A percentile compares a stretch with the other conserved stretches of the same genome.
Conservation (phyloP, 1,140 invertebrate genomes). For the Tenebrio molitor region DNA sequence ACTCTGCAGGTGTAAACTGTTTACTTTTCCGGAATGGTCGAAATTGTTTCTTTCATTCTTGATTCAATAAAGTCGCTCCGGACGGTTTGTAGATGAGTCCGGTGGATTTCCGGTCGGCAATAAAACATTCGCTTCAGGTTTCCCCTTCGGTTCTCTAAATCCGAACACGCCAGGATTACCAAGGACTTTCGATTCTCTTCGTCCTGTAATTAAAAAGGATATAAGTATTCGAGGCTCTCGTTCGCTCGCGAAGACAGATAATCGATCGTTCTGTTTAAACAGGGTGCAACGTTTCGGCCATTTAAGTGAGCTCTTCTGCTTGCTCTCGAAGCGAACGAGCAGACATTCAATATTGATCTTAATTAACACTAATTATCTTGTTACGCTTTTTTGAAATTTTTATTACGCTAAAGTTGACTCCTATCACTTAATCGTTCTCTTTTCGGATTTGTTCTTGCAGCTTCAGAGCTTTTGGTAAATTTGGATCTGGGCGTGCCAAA, state of each 20-base stretch:
- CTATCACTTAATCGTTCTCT: too few species aligned
- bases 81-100: neutral
- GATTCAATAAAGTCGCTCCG: neutral
- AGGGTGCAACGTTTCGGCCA: neutral
- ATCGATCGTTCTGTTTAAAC: neutral
- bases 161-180: slow-evolving; percentile 18
- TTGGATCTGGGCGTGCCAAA: too few species aligned
- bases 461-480: too few species aligned
- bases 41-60: slow-evolving; percentile 10
- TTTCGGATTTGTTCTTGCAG: too few species aligned
- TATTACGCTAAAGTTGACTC: neutral
- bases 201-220: slow-evolving; percentile 26
- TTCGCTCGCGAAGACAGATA: neutral
- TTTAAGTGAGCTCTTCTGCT: neutral
- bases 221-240: neutral
- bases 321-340: neutral
- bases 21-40: neutral
- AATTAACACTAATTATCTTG: too few species aligned
- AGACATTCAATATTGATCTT: slow-evolving; percentile 7
- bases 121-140: slow-evolving; percentile 29
- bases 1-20: neutral
- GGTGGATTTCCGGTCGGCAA: slow-evolving; percentile 29
- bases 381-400: neutral
- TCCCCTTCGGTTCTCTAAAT: slow-evolving; percentile 3
- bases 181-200: neutral